Evolutionary conservation across 2,797 vertebrate genomes (phyloP), one percentile per base, ranked within the genome.

Genomic region (Botia almorhae): DNA sequence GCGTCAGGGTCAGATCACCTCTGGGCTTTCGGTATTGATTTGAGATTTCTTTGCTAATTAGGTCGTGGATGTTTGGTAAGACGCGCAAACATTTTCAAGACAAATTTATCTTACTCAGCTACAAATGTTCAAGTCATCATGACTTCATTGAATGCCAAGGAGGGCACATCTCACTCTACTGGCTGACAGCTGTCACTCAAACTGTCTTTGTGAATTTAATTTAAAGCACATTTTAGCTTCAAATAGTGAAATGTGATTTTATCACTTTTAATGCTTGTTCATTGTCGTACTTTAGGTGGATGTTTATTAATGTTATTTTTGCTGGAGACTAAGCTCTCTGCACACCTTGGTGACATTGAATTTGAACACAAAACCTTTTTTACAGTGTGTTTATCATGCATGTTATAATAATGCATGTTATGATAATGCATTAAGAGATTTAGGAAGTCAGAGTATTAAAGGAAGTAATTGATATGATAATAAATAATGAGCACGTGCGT

Each of bases 11-110:
- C 77, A 63, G 60, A 63, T 17, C 26, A 65, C 7, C 69, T 83
- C 21, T 26, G 86, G 78, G 85, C 83, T 81, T 87, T 86, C 79
- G 72, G 58, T 51, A 92, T 92, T 84, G 91, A 93, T 92, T 89
- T 65, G 83, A 76, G 84, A 88, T 84, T 81, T 87, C 85, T 80
- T 82, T 87, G 87, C 91, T 91, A 89, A 90, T 92, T 85, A 56
- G 60, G 17, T 82, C 2, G 84, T 80, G 77, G 60, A 88, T 92
- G 87, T 90, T 89, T 87, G 88, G 88, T 89, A 89, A 90, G 82
- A 85, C 70, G 73, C 88, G 23, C 78, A 82, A 79, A 78, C 87
- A 83, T 87, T 74, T 89, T 88, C 85, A 86, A 63, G n/a, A 87
- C 75, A 14, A 12, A 26, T 14, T 61, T 61, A 7, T 14, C 58